Base-by-base conservation (phyloP, 2,113 vertebrate species). In the Plecotus auritus region DNA sequence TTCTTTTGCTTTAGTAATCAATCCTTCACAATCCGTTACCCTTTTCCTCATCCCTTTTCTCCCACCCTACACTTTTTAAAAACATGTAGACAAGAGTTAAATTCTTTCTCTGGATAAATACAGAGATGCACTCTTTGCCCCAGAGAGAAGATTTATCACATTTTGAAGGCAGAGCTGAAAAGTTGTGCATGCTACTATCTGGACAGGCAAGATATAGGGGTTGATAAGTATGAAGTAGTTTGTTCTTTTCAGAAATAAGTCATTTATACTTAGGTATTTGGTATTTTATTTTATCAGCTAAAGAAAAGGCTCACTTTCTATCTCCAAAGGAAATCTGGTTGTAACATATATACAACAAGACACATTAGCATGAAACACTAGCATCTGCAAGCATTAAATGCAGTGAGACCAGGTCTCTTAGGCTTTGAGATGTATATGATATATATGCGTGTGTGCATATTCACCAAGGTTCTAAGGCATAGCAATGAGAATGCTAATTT, bases 31-130 rank as follows among this genome's bases (percentile, higher is more conserved):
- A 80, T 92, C 88, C 96, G 91, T 80, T 97, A 86, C 85, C 66
- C 96, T 94, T 95, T 88, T 42, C 83, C 10, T 67, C 69, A 18
- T 88, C 42, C 18, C 32, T 22, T 32, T 56, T 47, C 20, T 47
- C 47, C 20, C 8, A n/a, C 2, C 32, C 32, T 3, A 76, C 56
- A 23, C 72, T 86, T 45, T 26, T 32, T 20, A n/a, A 16, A 54
- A 84, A 84, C 80, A 90, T 98, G 91, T 97, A 98, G 96, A 97
- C 95, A 98, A 97, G 98, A 98, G 97, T 98, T 98, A 98, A 98
- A 94, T 97, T 98, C 96, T 98, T 97, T 97, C 89, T 98, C 94
- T 98, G 96, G 96, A 96, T 97, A 98, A 98, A 97, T 96, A 97
- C 96, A 97, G 95, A 98, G 97, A 97, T 97, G 59, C 88, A 40